A percentile compares a stretch with the other conserved stretches of the same genome.
These are phyloP conservation scores for Erpornis zantholeuca DNA, from an alignment of 2,113 vertebrate genomes.

Conservation along the genomic window DNA sequence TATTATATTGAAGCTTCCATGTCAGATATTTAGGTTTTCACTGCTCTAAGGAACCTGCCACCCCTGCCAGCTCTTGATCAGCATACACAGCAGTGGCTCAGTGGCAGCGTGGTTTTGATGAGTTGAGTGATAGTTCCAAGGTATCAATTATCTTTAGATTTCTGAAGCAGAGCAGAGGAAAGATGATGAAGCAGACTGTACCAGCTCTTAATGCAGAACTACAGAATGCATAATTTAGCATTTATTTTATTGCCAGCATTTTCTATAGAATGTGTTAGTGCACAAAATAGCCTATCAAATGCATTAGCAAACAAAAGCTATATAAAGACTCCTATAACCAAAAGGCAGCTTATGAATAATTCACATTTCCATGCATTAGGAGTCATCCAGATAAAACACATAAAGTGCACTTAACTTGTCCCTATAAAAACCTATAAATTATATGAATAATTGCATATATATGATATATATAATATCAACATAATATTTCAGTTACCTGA, in stretches of 20 bases:
- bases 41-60: not conserved
- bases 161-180: constrained; percentile 50
- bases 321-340: constrained; percentile 57
- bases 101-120: not conserved
- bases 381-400: constrained; percentile 43
- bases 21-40: not conserved
- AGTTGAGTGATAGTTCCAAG: not conserved
- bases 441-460: constrained; percentile 47
- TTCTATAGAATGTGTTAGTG: constrained; percentile 45
- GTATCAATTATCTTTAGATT: constrained; percentile 44
- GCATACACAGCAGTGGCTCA: not conserved
- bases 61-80: not conserved
- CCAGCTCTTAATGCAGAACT: constrained; percentile 39
- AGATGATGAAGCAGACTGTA: constrained; percentile 38
- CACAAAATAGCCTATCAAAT: constrained; percentile 54
- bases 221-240: constrained; percentile 67
- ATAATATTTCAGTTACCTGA: constrained; percentile 41
- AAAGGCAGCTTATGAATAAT: constrained; percentile 68
- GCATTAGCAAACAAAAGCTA: constrained; percentile 73
- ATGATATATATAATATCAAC: constrained; percentile 42
- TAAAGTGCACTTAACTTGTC: constrained; percentile 56
- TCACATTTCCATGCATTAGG: constrained; percentile 63
- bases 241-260: constrained; percentile 59
- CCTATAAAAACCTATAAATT: constrained; percentile 53
- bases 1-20: not conserved